Conservation (phyloP, 2,113 vertebrate species). For the Sigmodon hispidus region DNA sequence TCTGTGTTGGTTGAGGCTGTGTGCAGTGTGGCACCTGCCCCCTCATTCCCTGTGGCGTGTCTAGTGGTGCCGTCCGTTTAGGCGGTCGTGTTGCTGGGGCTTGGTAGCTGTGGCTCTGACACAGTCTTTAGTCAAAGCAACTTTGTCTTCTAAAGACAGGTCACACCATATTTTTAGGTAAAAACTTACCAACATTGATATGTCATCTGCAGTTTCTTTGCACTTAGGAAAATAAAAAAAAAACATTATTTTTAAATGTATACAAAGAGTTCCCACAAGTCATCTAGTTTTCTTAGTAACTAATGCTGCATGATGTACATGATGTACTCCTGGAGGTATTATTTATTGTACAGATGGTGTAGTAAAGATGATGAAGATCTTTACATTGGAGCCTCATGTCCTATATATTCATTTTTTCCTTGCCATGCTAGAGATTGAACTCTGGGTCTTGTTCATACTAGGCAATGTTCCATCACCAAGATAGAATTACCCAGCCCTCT, state of each 20-base stretch:
- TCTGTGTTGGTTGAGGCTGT: background rate
- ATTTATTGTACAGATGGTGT: background rate
- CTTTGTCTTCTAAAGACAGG: background rate
- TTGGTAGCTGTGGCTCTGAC: background rate
- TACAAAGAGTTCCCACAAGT: constrained; percentile 3
- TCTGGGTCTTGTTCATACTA: background rate
- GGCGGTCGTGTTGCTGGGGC: background rate
- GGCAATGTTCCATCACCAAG: background rate
- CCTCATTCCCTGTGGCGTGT: background rate
- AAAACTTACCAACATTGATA: constrained; percentile 66
- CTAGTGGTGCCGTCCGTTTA: background rate
- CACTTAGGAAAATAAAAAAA: constrained; percentile 60
- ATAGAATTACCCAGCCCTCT: background rate
- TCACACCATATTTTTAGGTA: background rate
- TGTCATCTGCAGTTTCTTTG: constrained; percentile 26
- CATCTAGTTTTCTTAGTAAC: background rate
- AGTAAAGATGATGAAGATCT: background rate
- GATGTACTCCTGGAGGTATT: background rate
- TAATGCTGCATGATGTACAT: constrained; percentile 29
- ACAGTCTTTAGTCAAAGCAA: background rate
- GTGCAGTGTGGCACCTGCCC: background rate
- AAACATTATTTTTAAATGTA: constrained; percentile 59
- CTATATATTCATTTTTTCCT: background rate
- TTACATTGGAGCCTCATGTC: background rate
- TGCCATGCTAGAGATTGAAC: background rate